A percentile compares a stretch with the other conserved stretches of the same genome.
phyloP scores from a whole-genome alignment of 2,888 invertebrate species.

The Cheilosia vulpina region DNA sequence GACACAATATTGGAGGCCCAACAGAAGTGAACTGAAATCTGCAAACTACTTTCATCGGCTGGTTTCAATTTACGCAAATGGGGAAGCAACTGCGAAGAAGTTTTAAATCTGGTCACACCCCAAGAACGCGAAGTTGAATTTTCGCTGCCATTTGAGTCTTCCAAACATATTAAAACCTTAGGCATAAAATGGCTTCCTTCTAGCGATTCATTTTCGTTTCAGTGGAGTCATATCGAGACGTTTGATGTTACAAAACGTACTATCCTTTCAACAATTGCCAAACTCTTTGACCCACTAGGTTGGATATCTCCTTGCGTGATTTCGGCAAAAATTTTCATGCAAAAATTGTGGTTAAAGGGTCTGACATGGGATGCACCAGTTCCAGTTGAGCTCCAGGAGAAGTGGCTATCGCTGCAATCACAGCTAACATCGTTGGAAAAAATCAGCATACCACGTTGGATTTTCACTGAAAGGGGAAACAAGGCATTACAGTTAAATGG shows the following conservation, averaged over 20 bases:
- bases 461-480: not conserved
- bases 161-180: not conserved
- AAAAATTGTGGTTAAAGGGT: conserved; percentile 30
- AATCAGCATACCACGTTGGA: conserved; percentile 11
- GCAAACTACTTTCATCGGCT: not conserved
- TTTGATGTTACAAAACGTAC: not conserved
- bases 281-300: conserved; percentile 43
- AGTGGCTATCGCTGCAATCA: too few species aligned
- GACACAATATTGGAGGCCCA: not conserved
- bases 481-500: conserved; percentile 19
- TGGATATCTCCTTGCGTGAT: conserved; percentile 36
- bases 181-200: conserved; percentile 23
- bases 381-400: not conserved
- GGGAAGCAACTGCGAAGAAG: conserved; percentile 5
- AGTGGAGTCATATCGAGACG: not conserved
- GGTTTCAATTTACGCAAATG: conserved; percentile 24
- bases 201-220: conserved; percentile 6
- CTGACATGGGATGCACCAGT: conserved; percentile 29
- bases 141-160: not conserved
- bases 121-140: not conserved
- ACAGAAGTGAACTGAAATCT: not conserved
- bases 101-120: not conserved
- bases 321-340: too few species aligned
- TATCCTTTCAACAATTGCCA: conserved; percentile 12
- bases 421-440: too few species aligned